Evolutionary conservation across 37 sponge, comb jelly and placozoan genomes (phyloP).

Genomic region (Halisarca cf. caerulea): DNA sequence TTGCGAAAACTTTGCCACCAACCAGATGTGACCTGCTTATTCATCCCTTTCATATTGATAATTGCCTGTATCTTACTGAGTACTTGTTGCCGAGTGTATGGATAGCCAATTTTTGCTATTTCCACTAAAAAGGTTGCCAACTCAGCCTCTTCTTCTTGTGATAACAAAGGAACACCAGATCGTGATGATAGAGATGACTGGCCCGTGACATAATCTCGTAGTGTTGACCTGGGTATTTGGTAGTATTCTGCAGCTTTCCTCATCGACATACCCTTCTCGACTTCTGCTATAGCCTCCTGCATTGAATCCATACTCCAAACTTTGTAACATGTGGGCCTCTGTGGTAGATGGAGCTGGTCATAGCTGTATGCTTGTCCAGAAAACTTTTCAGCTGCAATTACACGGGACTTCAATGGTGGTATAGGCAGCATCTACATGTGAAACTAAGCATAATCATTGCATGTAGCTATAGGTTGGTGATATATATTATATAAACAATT

Average conservation of each 20-base stretch:
- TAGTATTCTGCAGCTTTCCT: constrained; percentile 22
- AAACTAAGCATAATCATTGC: too few relatives aligned
- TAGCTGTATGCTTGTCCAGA: too few relatives aligned
- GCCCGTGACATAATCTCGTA: constrained; percentile 28
- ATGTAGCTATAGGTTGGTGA: too few relatives aligned
- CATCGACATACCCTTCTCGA: constrained; percentile 12
- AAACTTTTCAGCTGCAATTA: background rate
- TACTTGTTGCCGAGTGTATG: constrained; percentile 12
- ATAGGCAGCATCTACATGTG: too few relatives aligned
- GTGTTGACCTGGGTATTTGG: background rate
- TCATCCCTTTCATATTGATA: constrained; percentile 24
- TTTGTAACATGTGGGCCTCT: constrained; percentile 3
- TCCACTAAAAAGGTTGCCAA: constrained; percentile 1
- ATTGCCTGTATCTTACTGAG: constrained; percentile 9
- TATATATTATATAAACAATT: too few relatives aligned
- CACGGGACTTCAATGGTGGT: background rate
- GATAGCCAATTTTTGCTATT: constrained; percentile 24
- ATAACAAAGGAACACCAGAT: background rate
- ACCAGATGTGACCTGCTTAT: background rate
- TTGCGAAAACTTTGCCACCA: constrained; percentile 46
- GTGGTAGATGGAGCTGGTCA: background rate
- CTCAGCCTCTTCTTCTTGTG: constrained; percentile 11
- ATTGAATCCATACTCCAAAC: constrained; percentile 1
- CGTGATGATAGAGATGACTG: background rate
- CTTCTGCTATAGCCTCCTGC: constrained; percentile 8